Percentiles rank a stretch among this genome's conserved stretches.
phyloP scores from a whole-genome alignment of 2,888 invertebrate genomes.

The Choristoneura rosaceana region DNA sequence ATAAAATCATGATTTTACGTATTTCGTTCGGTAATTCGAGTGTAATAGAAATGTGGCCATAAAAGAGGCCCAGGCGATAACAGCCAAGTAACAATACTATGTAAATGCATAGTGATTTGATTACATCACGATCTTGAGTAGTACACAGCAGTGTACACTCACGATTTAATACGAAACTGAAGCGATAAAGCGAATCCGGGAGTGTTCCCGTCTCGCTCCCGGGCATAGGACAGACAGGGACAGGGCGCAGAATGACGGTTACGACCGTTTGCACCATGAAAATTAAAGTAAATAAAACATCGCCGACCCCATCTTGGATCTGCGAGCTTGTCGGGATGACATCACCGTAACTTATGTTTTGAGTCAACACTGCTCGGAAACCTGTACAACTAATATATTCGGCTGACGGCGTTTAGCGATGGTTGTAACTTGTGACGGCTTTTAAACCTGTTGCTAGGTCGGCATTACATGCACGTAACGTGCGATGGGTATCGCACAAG shows the following conservation, averaged over 20 bases:
- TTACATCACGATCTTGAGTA: conserved; percentile 42
- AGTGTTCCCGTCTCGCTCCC: conserved; percentile 58
- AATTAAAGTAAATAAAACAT: conserved; percentile 80
- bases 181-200: conserved; percentile 5
- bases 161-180: conserved; percentile 16
- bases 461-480: conserved; percentile 46
- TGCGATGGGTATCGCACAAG: conserved; percentile 48
- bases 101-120: conserved; percentile 36
- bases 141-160: conserved; percentile 16
- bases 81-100: conserved; percentile 41
- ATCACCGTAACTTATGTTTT: conserved; percentile 81
- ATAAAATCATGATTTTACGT: conserved; percentile 44
- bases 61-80: conserved; percentile 47
- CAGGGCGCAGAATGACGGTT: conserved; percentile 75
- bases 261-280: conserved; percentile 73
- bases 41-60: conserved; percentile 45
- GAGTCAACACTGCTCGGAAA: conserved; percentile 68
- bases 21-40: conserved; percentile 42
- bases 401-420: conserved; percentile 57
- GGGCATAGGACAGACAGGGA: conserved; percentile 62
- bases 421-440: conserved; percentile 46
- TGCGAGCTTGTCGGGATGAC: conserved; percentile 71
- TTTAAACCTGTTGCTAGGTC: conserved; percentile 62
- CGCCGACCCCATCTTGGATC: conserved; percentile 70
- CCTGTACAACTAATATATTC: conserved; percentile 59